Percentiles rank a stretch among this genome's conserved stretches.
These are phyloP conservation scores for Chelonia mydas DNA, from an alignment of 2,797 vertebrate genomes.

Conservation along the genomic window DNA sequence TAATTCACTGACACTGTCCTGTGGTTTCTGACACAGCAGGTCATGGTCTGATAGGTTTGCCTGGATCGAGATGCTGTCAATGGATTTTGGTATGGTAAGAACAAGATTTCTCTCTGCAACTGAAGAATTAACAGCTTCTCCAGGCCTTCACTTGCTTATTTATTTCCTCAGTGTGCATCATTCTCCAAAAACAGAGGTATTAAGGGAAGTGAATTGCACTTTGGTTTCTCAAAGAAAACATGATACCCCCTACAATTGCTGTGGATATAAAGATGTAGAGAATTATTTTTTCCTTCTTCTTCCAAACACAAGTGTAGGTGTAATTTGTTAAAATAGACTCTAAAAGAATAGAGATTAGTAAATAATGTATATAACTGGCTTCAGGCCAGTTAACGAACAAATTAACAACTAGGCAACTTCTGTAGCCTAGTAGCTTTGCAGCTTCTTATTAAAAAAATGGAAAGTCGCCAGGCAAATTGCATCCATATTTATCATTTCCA, in stretches of 20 bases:
- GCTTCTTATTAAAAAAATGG: slow-evolving; percentile 26
- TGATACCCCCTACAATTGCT: not conserved
- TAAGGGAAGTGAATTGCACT: not conserved
- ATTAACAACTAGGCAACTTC: slow-evolving; percentile 6
- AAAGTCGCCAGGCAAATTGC: not conserved
- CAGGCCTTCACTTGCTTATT: not conserved
- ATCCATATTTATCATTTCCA: not conserved
- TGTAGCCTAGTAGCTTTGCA: not conserved
- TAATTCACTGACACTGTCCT: not conserved
- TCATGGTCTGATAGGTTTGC: not conserved
- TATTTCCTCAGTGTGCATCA: not conserved
- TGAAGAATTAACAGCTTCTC: not conserved
- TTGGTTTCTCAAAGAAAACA: not conserved
- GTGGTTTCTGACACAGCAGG: not conserved
- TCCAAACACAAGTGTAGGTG: not conserved
- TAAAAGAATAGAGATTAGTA: slow-evolving; percentile 14
- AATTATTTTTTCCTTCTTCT: not conserved
- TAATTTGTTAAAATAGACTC: slow-evolving; percentile 36
- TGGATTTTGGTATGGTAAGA: not conserved
- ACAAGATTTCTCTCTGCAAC: not conserved
- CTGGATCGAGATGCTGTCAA: not conserved
- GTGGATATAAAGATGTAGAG: not conserved
- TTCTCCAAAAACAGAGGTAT: not conserved
- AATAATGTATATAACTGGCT: slow-evolving; percentile 20
- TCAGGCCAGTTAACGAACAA: slow-evolving; percentile 33